Conservation (phyloP, 2,797 vertebrate genomes). For the Kryptolebias ocellatus region DNA sequence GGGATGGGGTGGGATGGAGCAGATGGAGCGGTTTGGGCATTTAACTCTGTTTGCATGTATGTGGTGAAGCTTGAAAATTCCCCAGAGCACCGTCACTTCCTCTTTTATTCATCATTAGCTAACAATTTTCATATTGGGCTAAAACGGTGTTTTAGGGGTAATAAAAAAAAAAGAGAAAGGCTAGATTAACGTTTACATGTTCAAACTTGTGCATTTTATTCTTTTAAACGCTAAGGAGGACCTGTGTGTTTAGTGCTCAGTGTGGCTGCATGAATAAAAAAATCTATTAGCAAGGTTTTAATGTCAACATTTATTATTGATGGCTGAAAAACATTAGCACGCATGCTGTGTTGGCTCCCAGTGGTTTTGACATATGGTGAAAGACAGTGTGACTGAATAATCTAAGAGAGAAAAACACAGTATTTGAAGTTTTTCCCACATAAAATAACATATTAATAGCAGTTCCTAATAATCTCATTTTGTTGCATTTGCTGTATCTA, state of each 20-base stretch:
- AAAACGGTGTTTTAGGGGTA: background rate
- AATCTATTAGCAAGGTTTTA: conserved; percentile 36
- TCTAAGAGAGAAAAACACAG: background rate
- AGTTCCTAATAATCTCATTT: background rate
- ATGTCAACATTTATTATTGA: conserved; percentile 63
- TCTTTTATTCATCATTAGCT: background rate
- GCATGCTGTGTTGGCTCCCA: conserved; percentile 3
- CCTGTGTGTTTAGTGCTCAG: conserved; percentile 9
- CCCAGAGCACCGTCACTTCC: conserved; percentile 7
- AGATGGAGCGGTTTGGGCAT: conserved; percentile 59
- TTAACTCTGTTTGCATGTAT: conserved; percentile 40
- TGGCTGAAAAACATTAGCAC: conserved; percentile 49
- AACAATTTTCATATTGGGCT: conserved; percentile 1
- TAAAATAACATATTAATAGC: conserved; percentile 12
- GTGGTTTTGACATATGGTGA: conserved; percentile 38
- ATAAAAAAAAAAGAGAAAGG: too few species aligned
- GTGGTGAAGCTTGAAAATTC: conserved; percentile 26
- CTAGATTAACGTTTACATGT: background rate
- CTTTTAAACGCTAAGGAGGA: background rate
- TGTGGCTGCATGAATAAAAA: conserved; percentile 22
- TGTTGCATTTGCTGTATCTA: conserved; percentile 10
- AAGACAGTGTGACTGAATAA: conserved; percentile 31
- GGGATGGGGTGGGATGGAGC: conserved; percentile 24
- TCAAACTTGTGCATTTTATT: background rate
- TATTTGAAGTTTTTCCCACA: background rate